Evolutionary conservation across 2,888 invertebrate genomes (phyloP), one percentile per base, ranked within the genome.

Genomic region (Buathra laborator): DNA sequence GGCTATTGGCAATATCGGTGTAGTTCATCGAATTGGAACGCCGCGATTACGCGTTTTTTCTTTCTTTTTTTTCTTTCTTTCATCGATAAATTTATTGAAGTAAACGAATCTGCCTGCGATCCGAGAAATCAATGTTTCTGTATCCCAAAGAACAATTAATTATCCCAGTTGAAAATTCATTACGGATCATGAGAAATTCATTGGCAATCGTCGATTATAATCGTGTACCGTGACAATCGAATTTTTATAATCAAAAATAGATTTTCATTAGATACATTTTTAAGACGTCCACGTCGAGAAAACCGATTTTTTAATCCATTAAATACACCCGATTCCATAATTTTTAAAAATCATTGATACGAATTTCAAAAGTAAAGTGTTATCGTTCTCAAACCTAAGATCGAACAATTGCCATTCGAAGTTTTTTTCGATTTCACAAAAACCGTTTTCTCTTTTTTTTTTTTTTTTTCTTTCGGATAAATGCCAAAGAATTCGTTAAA

Each of bases 1-100:
- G 82, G 82, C 85, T 72, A 79, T 79, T 79, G 85, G 78, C 79
- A 71, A 76, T 85, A 85, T 71, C 71, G 37, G 72, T 81, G 70
- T 82, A 32, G 59, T 66, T 79, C 78, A 79, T 85, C 75, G 44
- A 85, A 82, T 76, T 62, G 79, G 62, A 78, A 64, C 72, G 81
- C 46, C 79, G 67, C 68, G 64, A 62, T 29, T 14, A 14, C 24
- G 59, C 29, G 32, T 14, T 75, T 75, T 48, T 82, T 67, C n/a
- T 56, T 72, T 43, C 6, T 14, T 70, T 43, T 24, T 43, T 5
- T 44, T 75, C 24, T 62, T 62, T 74, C 62, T 77, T 51, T 77
- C 68, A 6, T 3, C 32, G 32, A 32, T 29, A 16, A 16, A 66
- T 48, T 66, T 59, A 62, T 62, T 62, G 29, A 5, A 1, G 37